phyloP scores from a whole-genome alignment of 2,888 invertebrate species.

The Amiota communis region DNA sequence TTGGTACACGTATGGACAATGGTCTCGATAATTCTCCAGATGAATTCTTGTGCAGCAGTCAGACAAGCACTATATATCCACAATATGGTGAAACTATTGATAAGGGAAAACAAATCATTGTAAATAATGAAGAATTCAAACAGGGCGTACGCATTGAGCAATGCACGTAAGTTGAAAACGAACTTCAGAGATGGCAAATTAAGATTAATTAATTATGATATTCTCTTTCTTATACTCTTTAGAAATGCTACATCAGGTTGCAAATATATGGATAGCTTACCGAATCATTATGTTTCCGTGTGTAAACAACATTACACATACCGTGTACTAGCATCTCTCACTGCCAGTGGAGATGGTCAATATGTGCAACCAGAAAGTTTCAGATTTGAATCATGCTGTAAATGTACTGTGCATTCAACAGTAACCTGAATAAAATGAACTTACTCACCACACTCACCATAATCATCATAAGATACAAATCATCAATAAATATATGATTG shows the following conservation, averaged over 20 bases:
- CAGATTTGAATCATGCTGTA: slow-evolving; percentile 83
- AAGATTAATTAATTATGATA: too few species aligned
- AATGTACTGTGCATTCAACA: slow-evolving; percentile 75
- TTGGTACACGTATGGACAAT: slow-evolving; percentile 74
- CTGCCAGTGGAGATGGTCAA: slow-evolving; percentile 59
- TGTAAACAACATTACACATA: slow-evolving; percentile 78
- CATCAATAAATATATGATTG: not conserved
- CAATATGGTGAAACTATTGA: slow-evolving; percentile 77
- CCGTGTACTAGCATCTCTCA: slow-evolving; percentile 75
- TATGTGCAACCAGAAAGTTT: slow-evolving; percentile 74
- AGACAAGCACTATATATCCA: slow-evolving; percentile 76
- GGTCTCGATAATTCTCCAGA: slow-evolving; percentile 57
- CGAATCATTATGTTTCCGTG: slow-evolving; percentile 12
- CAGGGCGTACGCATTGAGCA: slow-evolving; percentile 84
- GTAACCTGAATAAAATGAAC: not conserved
- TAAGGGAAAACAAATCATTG: slow-evolving; percentile 80
- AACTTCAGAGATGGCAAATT: too few species aligned
- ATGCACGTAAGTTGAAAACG: slow-evolving; percentile 78
- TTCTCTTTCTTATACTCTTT: not conserved
- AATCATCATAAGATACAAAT: too few species aligned
- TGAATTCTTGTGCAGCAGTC: slow-evolving; percentile 73
- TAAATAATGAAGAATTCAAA: slow-evolving; percentile 80
- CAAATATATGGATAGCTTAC: slow-evolving; percentile 72
- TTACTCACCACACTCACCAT: not conserved
- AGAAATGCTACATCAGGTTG: not conserved